These are phyloP conservation scores for Coelopa pilipes DNA, from an alignment of 2,888 invertebrate genomes.

Conservation along the genomic window DNA sequence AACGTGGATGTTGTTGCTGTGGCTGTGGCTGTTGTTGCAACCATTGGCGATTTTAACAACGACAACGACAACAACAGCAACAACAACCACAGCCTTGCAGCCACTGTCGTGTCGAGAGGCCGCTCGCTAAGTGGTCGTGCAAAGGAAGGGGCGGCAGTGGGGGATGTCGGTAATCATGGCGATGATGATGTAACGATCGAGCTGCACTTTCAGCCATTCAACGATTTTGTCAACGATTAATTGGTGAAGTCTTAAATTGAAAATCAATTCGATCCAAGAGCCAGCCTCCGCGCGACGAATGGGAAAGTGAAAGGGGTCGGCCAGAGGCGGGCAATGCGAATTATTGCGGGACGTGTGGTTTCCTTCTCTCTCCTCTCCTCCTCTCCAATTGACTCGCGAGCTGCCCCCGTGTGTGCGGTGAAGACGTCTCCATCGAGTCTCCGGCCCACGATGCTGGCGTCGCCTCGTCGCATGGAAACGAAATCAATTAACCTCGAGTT, in stretches of 20 bases:
- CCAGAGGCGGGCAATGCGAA: not conserved
- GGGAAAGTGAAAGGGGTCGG: not conserved
- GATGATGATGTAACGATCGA: slow-evolving; percentile 16
- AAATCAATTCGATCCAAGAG: not conserved
- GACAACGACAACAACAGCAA: too few species aligned
- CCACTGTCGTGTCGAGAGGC: not conserved
- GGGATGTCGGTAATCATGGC: not conserved
- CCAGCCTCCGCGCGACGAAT: not conserved
- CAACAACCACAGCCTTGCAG: too few species aligned
- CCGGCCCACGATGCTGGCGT: too few species aligned
- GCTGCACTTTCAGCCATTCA: not conserved
- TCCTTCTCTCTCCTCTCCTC: too few species aligned
- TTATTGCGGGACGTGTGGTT: too few species aligned
- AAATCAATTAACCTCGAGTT: slow-evolving; percentile 12
- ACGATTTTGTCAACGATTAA: slow-evolving; percentile 20
- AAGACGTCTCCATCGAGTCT: too few species aligned
- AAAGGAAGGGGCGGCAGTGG: not conserved
- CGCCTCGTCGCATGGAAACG: not conserved
- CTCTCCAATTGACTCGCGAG: not conserved
- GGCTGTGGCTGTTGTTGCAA: not conserved
- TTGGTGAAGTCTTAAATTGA: slow-evolving; percentile 2
- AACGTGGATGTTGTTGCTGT: not conserved
- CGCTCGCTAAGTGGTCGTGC: not conserved
- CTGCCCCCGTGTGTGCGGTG: not conserved
- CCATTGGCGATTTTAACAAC: not conserved